Evolutionary conservation across 2,113 vertebrate genomes (phyloP).

Genomic region (Otolemur garnettii): DNA sequence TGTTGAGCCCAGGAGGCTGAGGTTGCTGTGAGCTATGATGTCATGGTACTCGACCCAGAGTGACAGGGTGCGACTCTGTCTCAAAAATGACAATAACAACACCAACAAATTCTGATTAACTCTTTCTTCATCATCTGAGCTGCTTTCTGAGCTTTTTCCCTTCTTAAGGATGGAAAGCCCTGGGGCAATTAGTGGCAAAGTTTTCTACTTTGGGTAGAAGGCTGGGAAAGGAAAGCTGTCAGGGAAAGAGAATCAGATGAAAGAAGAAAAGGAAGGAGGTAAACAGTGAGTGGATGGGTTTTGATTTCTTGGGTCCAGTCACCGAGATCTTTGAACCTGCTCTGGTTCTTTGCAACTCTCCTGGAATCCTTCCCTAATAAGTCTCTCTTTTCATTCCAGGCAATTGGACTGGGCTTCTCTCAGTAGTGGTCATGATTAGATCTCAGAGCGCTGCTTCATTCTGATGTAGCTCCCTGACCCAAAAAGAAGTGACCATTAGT

Average conservation of each 20-base stretch:
- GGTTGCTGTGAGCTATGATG: too few relatives aligned
- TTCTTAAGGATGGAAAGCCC: not conserved
- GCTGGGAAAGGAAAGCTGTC: not conserved
- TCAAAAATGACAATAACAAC: too few relatives aligned
- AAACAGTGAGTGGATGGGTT: not conserved
- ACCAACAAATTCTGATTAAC: too few relatives aligned
- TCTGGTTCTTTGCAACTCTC: not conserved
- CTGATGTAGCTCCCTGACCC: accelerated
- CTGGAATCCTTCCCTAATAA: too few relatives aligned
- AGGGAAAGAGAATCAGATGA: not conserved
- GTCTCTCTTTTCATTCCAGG: not conserved
- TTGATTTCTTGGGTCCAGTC: not conserved
- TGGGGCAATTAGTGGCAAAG: not conserved
- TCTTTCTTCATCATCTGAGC: too few relatives aligned
- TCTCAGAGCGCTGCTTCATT: not conserved
- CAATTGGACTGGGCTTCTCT: not conserved
- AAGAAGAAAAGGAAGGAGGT: not conserved
- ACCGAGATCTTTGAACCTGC: not conserved
- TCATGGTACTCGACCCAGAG: too few relatives aligned
- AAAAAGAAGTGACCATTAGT: not conserved
- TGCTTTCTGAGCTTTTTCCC: not conserved
- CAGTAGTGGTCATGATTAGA: not conserved
- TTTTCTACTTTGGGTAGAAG: not conserved
- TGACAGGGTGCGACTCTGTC: too few relatives aligned
- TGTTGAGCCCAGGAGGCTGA: too few relatives aligned